These are phyloP conservation scores for Busseola fusca DNA, from an alignment of 2,888 invertebrate species.

Conservation along the genomic window DNA sequence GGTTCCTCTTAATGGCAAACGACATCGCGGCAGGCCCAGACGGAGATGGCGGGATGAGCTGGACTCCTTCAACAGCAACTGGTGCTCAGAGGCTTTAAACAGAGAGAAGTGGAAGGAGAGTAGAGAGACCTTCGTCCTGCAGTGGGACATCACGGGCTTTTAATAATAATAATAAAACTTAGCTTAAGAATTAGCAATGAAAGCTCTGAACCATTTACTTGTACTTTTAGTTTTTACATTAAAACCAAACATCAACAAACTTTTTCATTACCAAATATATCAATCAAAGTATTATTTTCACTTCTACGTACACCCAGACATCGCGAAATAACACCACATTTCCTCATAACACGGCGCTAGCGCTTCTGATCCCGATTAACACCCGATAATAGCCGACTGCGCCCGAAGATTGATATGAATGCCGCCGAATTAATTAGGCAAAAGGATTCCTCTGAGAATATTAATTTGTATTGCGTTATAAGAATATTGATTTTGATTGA, in stretches of 20 bases:
- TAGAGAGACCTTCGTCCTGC: too few species aligned
- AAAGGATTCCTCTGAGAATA: constrained; percentile 46
- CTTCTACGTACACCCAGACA: neutral
- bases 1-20: too few species aligned
- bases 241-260: neutral
- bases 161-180: too few species aligned
- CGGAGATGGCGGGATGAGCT: too few species aligned
- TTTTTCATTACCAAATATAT: neutral
- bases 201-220: neutral
- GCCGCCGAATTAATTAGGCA: constrained; percentile 56
- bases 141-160: too few species aligned
- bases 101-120: too few species aligned
- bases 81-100: too few species aligned
- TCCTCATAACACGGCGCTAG: constrained; percentile 30
- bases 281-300: constrained; percentile 17
- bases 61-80: too few species aligned
- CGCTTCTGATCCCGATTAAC: constrained; percentile 35
- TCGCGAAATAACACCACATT: constrained; percentile 36
- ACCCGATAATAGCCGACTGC: constrained; percentile 39
- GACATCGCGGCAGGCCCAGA: too few species aligned
- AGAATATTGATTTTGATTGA: constrained; percentile 60
- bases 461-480: constrained; percentile 56
- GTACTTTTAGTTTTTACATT: neutral
- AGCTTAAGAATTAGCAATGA: too few species aligned
- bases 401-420: constrained; percentile 52